phyloP scores from a whole-genome alignment of 2,797 vertebrate genomes.

The Siniperca undulata region DNA sequence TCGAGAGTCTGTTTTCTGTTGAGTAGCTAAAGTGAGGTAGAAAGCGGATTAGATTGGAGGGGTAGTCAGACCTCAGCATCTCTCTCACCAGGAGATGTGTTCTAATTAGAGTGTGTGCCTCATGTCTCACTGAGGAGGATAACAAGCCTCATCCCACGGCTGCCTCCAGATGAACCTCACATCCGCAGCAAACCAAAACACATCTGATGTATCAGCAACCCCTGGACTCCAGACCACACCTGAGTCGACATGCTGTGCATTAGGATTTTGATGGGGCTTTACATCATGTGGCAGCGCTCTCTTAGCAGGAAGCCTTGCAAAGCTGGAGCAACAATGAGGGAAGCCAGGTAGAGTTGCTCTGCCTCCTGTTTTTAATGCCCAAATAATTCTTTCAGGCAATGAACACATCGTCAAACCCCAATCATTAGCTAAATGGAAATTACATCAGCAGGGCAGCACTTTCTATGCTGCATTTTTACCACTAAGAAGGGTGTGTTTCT shows the following conservation, averaged over 20 bases:
- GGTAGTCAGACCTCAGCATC: constrained; percentile 68
- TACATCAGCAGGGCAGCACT: neutral
- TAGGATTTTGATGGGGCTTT: constrained; percentile 43
- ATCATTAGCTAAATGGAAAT: constrained; percentile 12
- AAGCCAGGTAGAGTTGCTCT: neutral
- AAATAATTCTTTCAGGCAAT: constrained; percentile 1
- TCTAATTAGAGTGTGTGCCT: constrained; percentile 80
- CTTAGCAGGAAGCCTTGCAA: constrained; percentile 17
- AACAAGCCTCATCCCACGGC: constrained; percentile 75
- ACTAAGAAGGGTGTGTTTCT: neutral
- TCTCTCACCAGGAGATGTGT: constrained; percentile 79
- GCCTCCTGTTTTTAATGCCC: neutral
- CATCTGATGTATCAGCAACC: constrained; percentile 65
- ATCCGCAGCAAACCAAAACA: constrained; percentile 59
- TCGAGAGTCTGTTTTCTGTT: constrained; percentile 53
- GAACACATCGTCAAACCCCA: neutral
- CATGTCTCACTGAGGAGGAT: constrained; percentile 72
- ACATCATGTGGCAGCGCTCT: constrained; percentile 17
- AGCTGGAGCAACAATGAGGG: constrained; percentile 22
- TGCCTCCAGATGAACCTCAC: constrained; percentile 64
- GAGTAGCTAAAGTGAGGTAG: constrained; percentile 64
- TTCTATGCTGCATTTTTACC: neutral
- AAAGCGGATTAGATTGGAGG: constrained; percentile 73
- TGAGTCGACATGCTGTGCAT: constrained; percentile 54
- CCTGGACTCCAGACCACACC: constrained; percentile 57